These are phyloP conservation scores for Parascotia fuliginaria DNA, from an alignment of 2,888 invertebrate genomes.

Conservation along the genomic window DNA sequence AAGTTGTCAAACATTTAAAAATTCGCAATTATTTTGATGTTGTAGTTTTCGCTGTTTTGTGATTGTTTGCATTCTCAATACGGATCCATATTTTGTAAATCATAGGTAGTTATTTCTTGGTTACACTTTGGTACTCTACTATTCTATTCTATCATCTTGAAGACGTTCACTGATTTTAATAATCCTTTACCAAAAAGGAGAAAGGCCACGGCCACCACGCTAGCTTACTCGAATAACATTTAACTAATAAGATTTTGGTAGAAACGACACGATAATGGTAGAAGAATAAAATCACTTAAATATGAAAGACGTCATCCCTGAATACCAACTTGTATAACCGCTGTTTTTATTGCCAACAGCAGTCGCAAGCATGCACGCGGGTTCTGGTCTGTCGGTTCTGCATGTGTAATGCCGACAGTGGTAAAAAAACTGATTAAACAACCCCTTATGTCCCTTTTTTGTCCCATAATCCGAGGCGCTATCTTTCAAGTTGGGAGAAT, in stretches of 20 bases:
- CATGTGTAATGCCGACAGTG: conserved; percentile 70
- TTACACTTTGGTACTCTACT: too few relatives aligned
- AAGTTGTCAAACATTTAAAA: background rate
- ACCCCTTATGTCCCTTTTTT: conserved; percentile 63
- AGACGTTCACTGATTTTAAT: too few relatives aligned
- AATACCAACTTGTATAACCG: conserved; percentile 15
- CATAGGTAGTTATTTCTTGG: too few relatives aligned
- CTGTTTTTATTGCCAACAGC: conserved; percentile 25
- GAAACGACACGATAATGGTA: background rate
- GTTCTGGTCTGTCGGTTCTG: conserved; percentile 72
- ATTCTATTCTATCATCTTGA: too few relatives aligned
- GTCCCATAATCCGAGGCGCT: conserved; percentile 62
- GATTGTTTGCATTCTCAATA: too few relatives aligned
- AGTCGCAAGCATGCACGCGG: conserved; percentile 49
- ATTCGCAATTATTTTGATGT: too few relatives aligned
- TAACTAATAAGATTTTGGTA: background rate
- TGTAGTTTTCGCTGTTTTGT: background rate
- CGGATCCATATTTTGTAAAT: too few relatives aligned
- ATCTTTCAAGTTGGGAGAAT: conserved; percentile 67
- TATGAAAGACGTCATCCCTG: conserved; percentile 11
- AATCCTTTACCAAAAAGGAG: too few relatives aligned
- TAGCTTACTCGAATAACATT: too few relatives aligned
- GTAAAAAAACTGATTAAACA: conserved; percentile 64
- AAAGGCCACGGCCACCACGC: too few relatives aligned
- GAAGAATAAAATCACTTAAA: background rate